Evolutionary conservation across 2,888 invertebrate species (phyloP), one percentile per base, ranked within the genome.

Genomic region (Helleia helle): DNA sequence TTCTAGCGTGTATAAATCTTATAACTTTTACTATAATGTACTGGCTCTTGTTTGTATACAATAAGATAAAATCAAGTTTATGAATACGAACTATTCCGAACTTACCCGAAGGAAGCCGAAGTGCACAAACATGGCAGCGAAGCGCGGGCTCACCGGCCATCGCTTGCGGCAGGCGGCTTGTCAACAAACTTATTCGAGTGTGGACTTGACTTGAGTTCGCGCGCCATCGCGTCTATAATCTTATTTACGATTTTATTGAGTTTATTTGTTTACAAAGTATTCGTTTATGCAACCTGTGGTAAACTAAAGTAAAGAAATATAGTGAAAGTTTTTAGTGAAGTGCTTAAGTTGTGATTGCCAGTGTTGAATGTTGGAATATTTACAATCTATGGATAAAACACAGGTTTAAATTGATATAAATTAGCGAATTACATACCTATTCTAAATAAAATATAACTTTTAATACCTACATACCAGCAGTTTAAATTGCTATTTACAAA

Each of bases 101-200:
- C 48, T 38, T 9, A 9, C 40, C 41, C 83, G 83, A 67, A 65
- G 56, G 57, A 46, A 43, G 49, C 65, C 81, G 83, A 81, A 67
- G 69, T 56, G 47, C 58, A 61, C 54, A 58, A 77, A 79, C 47
- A 81, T 80, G 80, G 83, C 79, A 63, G 62, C 62, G 55, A 54
- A 43, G 58, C 58, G 60, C 62, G 68, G 64, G 68, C 59, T 65
- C 55, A 51, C 42, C 65, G n/a, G n/a, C n/a, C n/a, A n/a, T n/a
- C n/a, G 79, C 74, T 79, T n/a, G n/a, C n/a, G n/a, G n/a, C n/a
- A n/a, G n/a, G n/a, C n/a, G n/a, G n/a, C n/a, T n/a, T 83, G 83
- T 83, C 83, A 83, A 83, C 83, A 83, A 83, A 77, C 70, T 74
- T 67, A 71, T 62, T 68, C 61, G 58, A 58, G 51, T 51, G 62